phyloP scores from a whole-genome alignment of 2,797 vertebrate species.

The Molothrus ater region DNA sequence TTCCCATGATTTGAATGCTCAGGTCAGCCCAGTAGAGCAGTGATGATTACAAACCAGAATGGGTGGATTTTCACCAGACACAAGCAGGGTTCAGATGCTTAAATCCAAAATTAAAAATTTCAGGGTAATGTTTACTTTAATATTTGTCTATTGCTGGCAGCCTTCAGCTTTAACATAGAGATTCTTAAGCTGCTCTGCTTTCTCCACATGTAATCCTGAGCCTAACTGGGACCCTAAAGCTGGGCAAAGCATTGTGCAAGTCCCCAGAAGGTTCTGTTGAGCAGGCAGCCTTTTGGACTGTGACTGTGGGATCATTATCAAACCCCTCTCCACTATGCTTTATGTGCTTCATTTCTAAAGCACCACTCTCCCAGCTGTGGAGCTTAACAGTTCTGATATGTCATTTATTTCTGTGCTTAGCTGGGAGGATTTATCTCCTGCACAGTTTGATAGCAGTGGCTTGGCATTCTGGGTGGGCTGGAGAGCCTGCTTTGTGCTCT shows the following conservation, averaged over 20 bases:
- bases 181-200: not conserved
- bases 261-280: not conserved
- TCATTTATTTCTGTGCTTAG: not conserved
- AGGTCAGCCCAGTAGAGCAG: not conserved
- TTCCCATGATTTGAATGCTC: not conserved
- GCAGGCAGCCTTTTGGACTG: not conserved
- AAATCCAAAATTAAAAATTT: not conserved
- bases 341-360: conserved; percentile 33
- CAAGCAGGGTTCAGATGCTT: not conserved
- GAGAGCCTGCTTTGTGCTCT: not conserved
- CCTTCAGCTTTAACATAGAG: not conserved
- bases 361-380: not conserved
- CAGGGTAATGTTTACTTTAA: not conserved
- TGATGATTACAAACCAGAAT: not conserved
- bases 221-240: not conserved
- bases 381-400: not conserved
- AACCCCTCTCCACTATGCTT: not conserved
- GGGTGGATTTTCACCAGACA: not conserved
- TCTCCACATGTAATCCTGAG: not conserved
- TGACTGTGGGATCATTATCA: not conserved
- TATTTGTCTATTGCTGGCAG: not conserved
- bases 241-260: not conserved
- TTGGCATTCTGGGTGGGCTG: not conserved
- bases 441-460: not conserved
- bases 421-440: conserved; percentile 25